Evolutionary conservation across 2,888 invertebrate species (phyloP), one percentile per base, ranked within the genome.

Genomic region (Lacanobia wlatinum): DNA sequence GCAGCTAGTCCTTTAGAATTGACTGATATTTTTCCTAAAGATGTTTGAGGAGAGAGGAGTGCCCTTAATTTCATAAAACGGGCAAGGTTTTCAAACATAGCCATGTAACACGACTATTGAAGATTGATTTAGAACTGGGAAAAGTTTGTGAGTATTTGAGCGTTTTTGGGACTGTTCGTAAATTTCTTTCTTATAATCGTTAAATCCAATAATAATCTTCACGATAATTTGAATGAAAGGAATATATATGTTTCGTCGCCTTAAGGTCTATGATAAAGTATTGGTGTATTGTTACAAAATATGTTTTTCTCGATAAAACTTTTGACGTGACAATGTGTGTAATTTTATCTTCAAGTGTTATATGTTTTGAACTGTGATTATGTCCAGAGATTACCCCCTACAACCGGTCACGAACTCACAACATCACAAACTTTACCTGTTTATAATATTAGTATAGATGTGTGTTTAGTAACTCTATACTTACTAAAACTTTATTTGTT

Each of bases 1-100:
- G 90, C 90, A 14, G 58, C 84, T 1, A 90, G 85, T 76, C 87
- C 89, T 38, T 50, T 80, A 52, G 92, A 93, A 53, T 60, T 93
- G 46, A 77, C 82, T 46, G 85, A 89, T 69, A 64, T 84, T 18
- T 76, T 88, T 21, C 73, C 84, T 0, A 90, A 89, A 83, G 83
- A 87, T 78, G 90, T 89, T 50, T 91, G 72, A 85, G 10, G 38
- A 28, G 18, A 7, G 3, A 6, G 6, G 0, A 14, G 0, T 18
- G 21, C 28, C 7, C 12, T 23, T 58, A 6, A 7, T 9, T n/a
- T n/a, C 12, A n/a, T 5, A 58, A 38, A 66, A n/a, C n/a, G n/a
- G n/a, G n/a, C n/a, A n/a, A n/a, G n/a, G n/a, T n/a, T n/a, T n/a
- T n/a, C n/a, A n/a, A n/a, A 38, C 12, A 12, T 2, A 1, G n/a